phyloP scores from a whole-genome alignment of 2,797 vertebrate genomes.

The Thaleichthys pacificus region DNA sequence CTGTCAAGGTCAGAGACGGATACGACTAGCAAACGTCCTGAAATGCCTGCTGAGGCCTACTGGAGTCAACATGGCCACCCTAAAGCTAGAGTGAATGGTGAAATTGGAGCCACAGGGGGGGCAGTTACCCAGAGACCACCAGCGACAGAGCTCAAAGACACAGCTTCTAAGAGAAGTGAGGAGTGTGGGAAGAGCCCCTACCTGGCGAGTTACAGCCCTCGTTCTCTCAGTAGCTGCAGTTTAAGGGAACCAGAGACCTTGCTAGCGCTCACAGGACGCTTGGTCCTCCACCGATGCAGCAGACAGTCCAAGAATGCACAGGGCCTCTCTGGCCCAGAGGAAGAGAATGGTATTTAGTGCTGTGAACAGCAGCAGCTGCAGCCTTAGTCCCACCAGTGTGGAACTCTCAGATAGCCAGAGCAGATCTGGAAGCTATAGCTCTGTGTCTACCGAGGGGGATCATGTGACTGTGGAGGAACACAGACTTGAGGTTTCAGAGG shows the following conservation, averaged over 20 bases:
- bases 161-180: conserved; percentile 37
- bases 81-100: conserved; percentile 37
- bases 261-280: conserved; percentile 69
- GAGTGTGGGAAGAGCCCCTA: conserved; percentile 48
- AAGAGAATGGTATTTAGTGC: conserved; percentile 39
- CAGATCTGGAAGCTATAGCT: conserved; percentile 39
- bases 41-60: conserved; percentile 77
- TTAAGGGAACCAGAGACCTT: conserved; percentile 66
- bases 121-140: conserved; percentile 17
- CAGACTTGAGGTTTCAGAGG: conserved; percentile 23
- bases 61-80: conserved; percentile 70
- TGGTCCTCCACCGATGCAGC: conserved; percentile 80
- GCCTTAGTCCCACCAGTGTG: conserved; percentile 55
- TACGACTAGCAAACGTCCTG: conserved; percentile 56
- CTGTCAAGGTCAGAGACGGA: conserved; percentile 62
- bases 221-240: conserved; percentile 55
- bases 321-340: conserved; percentile 42
- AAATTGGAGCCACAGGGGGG: conserved; percentile 33
- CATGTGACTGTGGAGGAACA: conserved; percentile 47
- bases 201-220: conserved; percentile 37
- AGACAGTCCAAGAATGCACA: conserved; percentile 61
- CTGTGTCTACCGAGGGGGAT: conserved; percentile 41
- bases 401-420: conserved; percentile 52
- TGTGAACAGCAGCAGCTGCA: conserved; percentile 48
- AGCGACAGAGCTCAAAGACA: conserved; percentile 34